Percentiles rank a stretch among this genome's conserved stretches.
Conservation (phyloP, 2,113 vertebrate species). For the Ornithorhynchus anatinus region DNA sequence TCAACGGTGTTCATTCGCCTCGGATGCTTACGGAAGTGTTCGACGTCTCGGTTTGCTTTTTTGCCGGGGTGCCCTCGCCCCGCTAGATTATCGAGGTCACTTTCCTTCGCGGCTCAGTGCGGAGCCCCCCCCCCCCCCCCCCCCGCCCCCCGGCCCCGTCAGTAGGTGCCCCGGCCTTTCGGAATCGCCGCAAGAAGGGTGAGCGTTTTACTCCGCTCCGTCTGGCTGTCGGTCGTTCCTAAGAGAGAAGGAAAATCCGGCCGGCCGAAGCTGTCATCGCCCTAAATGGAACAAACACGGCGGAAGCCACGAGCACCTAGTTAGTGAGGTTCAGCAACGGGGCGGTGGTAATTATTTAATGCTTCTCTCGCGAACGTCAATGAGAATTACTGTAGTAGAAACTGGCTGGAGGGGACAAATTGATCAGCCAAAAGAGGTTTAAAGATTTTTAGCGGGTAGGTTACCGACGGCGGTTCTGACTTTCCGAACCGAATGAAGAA, state of each 20-base stretch:
- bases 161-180: background rate
- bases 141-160: no score
- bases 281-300: constrained; percentile 17
- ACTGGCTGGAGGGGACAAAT: constrained; percentile 44
- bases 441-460: constrained; percentile 31
- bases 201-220: background rate
- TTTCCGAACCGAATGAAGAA: constrained; percentile 15
- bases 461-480: constrained; percentile 18
- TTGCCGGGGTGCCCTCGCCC: no score
- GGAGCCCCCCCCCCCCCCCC: no score
- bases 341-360: background rate
- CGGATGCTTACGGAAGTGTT: no score
- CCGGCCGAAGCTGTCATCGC: constrained; percentile 7
- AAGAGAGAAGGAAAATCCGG: background rate
- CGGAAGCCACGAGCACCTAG: background rate
- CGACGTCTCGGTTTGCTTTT: no score
- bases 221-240: background rate
- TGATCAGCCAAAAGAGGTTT: constrained; percentile 52
- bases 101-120: fast-evolving
- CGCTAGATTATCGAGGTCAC: background rate
- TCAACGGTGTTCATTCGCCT: no score
- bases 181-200: background rate
- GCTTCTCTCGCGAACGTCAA: background rate
- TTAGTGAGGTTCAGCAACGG: constrained; percentile 20
- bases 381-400: constrained; percentile 43